These are phyloP conservation scores for Anthoscopus minutus DNA, from an alignment of 2,113 vertebrate genomes.

Conservation along the genomic window DNA sequence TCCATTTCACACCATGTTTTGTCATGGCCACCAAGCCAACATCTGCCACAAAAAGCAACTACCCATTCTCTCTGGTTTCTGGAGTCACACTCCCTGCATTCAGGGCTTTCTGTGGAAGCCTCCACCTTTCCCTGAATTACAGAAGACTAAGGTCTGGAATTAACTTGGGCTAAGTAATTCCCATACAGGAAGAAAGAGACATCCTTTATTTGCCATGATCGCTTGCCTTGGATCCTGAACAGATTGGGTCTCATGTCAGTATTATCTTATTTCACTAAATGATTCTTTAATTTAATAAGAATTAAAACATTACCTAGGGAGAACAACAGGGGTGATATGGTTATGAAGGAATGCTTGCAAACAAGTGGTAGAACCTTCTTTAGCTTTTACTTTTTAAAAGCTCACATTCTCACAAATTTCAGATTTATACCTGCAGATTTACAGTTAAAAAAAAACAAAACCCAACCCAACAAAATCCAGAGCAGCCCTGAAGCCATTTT, in stretches of 20 bases:
- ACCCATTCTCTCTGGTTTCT: not conserved
- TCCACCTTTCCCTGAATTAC: not conserved
- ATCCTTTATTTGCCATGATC: not conserved
- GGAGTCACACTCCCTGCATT: not conserved
- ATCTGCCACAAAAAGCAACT: not conserved
- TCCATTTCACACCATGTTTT: not conserved
- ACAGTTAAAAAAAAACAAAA: not conserved
- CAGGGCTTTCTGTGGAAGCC: not conserved
- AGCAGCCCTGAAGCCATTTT: not conserved
- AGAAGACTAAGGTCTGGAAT: not conserved
- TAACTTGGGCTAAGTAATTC: not conserved
- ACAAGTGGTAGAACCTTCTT: not conserved
- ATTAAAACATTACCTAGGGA: not conserved
- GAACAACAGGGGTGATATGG: fast-evolving
- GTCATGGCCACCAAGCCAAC: not conserved
- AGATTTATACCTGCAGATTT: not conserved
- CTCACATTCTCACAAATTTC: not conserved
- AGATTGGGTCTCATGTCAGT: not conserved
- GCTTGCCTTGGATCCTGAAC: not conserved
- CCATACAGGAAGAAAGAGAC: not conserved
- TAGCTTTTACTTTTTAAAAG: not conserved
- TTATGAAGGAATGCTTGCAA: not conserved
- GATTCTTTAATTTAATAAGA: not conserved
- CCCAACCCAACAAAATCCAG: not conserved
- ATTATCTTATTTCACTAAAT: not conserved